A percentile compares a stretch with the other conserved stretches of the same genome.
Evolutionary conservation across 35 echinoderm and acorn worm genomes (phyloP).

Genomic region (Nesometra sesokonis): DNA sequence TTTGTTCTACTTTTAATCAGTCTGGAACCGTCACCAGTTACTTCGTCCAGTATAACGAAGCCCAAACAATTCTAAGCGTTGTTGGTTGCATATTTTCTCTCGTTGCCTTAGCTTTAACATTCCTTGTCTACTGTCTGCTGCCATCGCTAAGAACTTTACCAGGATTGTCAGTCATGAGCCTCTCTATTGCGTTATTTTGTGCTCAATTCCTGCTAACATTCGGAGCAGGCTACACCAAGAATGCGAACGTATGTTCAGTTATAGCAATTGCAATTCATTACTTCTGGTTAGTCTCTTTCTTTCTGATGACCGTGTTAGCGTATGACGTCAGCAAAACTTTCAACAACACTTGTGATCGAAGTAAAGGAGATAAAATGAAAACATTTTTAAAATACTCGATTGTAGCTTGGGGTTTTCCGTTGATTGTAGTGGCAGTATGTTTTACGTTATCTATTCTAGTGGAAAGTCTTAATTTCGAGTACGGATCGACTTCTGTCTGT

Average conservation of each 20-base stretch:
- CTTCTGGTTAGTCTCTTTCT: constrained; percentile 53
- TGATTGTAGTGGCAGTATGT: constrained; percentile 23
- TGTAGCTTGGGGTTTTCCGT: constrained; percentile 42
- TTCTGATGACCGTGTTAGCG: constrained; percentile 60
- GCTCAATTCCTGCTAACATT: constrained; percentile 40
- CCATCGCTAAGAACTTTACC: constrained; percentile 49
- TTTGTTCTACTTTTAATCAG: background rate
- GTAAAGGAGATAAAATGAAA: background rate
- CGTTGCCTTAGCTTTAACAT: constrained; percentile 18
- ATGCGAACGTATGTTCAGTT: constrained; percentile 1
- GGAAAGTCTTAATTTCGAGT: constrained; percentile 17
- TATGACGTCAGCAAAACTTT: constrained; percentile 62
- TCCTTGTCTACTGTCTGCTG: constrained; percentile 41
- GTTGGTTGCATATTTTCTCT: background rate
- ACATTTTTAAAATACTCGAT: constrained; percentile 9
- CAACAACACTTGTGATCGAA: background rate
- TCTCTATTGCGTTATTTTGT: constrained; percentile 41
- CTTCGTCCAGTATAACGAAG: background rate
- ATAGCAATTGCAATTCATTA: constrained; percentile 37
- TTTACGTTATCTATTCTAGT: constrained; percentile 15
- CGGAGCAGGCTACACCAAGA: constrained; percentile 7
- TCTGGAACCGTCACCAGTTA: background rate
- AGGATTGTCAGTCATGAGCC: constrained; percentile 55
- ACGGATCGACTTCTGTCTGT: constrained; percentile 25
- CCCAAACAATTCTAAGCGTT: background rate